phyloP scores from a whole-genome alignment of 2,888 invertebrate species.

The Escarpia spicata region DNA sequence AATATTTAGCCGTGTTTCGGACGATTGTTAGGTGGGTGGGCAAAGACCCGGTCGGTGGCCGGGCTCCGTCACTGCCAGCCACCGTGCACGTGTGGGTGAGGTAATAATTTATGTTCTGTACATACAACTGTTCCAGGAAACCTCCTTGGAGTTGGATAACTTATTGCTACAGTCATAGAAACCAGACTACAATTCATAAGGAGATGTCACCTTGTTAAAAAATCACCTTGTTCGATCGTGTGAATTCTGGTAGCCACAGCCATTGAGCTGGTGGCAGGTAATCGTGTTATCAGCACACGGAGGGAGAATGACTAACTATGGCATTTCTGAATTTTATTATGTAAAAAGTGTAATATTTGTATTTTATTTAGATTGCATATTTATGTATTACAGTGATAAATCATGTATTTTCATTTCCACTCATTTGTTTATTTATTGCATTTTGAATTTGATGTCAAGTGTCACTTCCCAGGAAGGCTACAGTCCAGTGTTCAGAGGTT shows the following conservation, averaged over 20 bases:
- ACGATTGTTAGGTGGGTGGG: constrained; percentile 16
- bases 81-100: not conserved
- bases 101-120: constrained; percentile 13
- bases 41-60: not conserved
- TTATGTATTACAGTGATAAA: constrained; percentile 14
- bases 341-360: constrained; percentile 8
- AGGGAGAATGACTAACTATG: constrained; percentile 3
- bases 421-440: constrained; percentile 16
- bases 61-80: not conserved
- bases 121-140: constrained; percentile 16
- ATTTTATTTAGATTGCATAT: constrained; percentile 16
- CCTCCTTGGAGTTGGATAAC: constrained; percentile 8
- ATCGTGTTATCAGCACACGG: constrained; percentile 1
- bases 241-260: not conserved
- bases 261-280: not conserved
- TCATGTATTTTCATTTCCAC: constrained; percentile 11
- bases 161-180: constrained; percentile 16
- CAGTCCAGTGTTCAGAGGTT: constrained; percentile 16
- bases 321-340: constrained; percentile 5
- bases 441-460: not conserved
- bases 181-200: not conserved
- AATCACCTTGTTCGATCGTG: not conserved
- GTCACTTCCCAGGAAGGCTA: not conserved
- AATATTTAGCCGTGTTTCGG: not conserved
- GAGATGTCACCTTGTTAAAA: constrained; percentile 6